Evolutionary conservation across 2,888 invertebrate species (phyloP).

Genomic region (Lasioglossum vierecki): DNA sequence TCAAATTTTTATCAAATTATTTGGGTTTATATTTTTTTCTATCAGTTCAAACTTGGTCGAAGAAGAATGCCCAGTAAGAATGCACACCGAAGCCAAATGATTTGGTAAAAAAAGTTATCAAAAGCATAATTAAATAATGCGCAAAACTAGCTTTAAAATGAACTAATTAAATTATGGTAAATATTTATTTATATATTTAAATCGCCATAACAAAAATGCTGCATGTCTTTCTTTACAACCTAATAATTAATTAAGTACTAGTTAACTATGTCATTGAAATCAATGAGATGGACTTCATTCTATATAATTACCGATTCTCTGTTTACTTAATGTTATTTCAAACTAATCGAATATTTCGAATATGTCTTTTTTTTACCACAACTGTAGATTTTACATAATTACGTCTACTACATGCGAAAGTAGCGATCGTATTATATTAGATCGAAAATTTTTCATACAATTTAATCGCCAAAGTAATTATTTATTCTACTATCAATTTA

Average conservation of each 20-base stretch:
- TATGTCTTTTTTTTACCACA: neutral
- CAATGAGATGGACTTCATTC: neutral
- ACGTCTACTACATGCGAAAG: neutral
- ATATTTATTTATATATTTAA: no score
- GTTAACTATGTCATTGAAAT: neutral
- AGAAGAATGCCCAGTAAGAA: no score
- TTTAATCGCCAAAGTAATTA: neutral
- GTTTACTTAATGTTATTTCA: conserved; percentile 16
- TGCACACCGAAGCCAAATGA: no score
- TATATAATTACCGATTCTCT: neutral
- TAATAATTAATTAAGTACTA: neutral
- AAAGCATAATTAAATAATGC: no score
- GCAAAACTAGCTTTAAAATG: no score
- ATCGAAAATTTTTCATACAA: neutral
- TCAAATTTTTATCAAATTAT: no score
- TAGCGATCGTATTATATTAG: neutral
- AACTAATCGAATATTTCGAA: neutral
- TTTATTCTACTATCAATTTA: neutral
- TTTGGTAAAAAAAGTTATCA: no score
- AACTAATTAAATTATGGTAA: no score
- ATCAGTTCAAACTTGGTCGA: no score
- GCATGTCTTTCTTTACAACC: no score
- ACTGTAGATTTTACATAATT: neutral
- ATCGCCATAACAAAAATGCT: no score
- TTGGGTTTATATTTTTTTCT: no score